Percentiles rank a stretch among this genome's conserved stretches.
Conservation (phyloP, 2,888 invertebrate species). For the Drosophila pseudotalamancana region DNA sequence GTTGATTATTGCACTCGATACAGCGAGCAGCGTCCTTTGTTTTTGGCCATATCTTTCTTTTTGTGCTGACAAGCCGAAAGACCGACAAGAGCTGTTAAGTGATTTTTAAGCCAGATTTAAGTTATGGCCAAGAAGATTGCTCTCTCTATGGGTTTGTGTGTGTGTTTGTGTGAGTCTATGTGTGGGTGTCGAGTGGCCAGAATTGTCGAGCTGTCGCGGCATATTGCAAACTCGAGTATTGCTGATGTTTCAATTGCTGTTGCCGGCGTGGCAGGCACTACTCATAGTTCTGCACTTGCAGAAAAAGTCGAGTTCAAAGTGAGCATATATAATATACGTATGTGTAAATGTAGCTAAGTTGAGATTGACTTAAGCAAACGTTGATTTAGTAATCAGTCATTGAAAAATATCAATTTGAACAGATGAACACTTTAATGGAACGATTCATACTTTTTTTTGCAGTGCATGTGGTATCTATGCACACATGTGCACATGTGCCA, state of each 20-base stretch:
- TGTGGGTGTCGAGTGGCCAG: slow-evolving; percentile 67
- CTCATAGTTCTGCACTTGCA: no score
- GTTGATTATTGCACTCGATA: slow-evolving; percentile 70
- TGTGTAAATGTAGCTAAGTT: no score
- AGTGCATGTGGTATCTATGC: background rate
- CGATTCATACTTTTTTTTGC: background rate
- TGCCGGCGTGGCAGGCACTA: background rate
- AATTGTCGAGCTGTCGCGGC: slow-evolving; percentile 50
- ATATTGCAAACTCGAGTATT: slow-evolving; percentile 81
- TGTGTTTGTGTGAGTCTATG: slow-evolving; percentile 12
- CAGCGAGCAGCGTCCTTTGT: slow-evolving; percentile 26
- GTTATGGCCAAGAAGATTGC: slow-evolving; percentile 61
- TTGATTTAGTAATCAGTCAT: no score
- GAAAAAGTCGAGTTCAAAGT: no score
- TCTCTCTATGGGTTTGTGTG: background rate
- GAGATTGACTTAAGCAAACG: no score
- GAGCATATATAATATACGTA: no score
- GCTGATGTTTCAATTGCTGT: slow-evolving; percentile 83
- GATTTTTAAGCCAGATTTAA: slow-evolving; percentile 76
- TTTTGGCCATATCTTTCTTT: slow-evolving; percentile 31
- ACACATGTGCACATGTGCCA: slow-evolving; percentile 16
- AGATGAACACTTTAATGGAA: no score
- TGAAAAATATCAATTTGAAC: no score
- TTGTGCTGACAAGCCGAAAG: slow-evolving; percentile 63
- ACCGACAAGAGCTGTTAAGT: slow-evolving; percentile 51